Evolutionary conservation across 2,888 invertebrate genomes (phyloP).

Genomic region (Temnothorax rugatulus): DNA sequence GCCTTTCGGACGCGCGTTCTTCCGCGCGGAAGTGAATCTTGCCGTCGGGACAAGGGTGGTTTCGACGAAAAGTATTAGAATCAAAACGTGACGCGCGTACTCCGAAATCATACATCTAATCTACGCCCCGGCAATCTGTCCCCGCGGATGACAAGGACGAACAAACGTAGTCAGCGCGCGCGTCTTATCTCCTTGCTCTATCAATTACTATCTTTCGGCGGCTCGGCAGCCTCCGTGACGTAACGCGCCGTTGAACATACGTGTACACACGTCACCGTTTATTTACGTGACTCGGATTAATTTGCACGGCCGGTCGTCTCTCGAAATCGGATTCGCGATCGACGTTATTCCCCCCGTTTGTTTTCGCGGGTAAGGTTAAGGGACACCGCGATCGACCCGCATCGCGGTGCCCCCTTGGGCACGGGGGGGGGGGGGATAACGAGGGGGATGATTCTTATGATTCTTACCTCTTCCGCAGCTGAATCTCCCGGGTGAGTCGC

Average conservation of each 20-base stretch:
- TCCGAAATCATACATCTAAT: background rate
- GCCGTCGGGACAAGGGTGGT: background rate
- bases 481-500: constrained; percentile 79
- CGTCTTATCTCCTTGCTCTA: background rate
- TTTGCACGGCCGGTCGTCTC: background rate
- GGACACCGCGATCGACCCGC: background rate
- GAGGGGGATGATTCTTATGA: background rate
- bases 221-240: background rate
- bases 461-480: constrained; percentile 81
- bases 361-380: constrained; percentile 28
- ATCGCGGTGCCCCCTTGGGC: too few species aligned
- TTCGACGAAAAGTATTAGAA: background rate
- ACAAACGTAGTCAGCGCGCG: too few species aligned
- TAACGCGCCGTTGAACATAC: background rate
- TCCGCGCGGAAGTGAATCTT: background rate
- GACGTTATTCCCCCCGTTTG: background rate
- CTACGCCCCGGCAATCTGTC: background rate
- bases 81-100: background rate
- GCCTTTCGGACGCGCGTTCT: background rate
- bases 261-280: background rate
- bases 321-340: background rate
- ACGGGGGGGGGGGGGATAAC: too few species aligned
- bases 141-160: background rate
- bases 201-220: background rate
- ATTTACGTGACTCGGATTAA: constrained; percentile 8